phyloP scores from a whole-genome alignment of 2,113 vertebrate species.

The Nothocercus julius region DNA sequence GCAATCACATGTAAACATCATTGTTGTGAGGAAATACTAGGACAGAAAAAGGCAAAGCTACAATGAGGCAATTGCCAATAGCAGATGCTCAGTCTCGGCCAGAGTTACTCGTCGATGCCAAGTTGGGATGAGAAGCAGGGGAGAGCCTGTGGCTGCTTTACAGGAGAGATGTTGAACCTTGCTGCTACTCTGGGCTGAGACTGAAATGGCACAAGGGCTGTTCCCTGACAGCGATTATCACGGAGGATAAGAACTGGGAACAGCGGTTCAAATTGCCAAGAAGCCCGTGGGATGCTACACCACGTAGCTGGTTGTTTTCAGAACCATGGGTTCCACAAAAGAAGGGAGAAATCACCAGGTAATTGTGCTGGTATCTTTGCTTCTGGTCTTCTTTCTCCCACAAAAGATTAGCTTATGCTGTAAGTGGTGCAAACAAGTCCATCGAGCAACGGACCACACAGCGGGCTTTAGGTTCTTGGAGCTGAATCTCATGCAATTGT shows the following conservation, averaged over 20 bases:
- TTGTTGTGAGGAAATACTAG: slow-evolving; percentile 81
- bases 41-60: slow-evolving; percentile 84
- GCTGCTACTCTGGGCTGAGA: slow-evolving; percentile 18
- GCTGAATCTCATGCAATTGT: not conserved
- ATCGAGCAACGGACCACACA: not conserved
- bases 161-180: not conserved
- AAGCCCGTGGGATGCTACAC: not conserved
- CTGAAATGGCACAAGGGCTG: slow-evolving; percentile 10
- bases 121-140: not conserved
- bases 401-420: not conserved
- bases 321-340: not conserved
- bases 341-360: not conserved
- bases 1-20: slow-evolving; percentile 85
- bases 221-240: not conserved
- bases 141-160: not conserved
- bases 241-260: fast-evolving
- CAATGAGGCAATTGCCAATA: slow-evolving; percentile 80
- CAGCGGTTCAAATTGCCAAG: not conserved
- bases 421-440: not conserved
- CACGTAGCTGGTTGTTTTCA: not conserved
- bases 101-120: slow-evolving; percentile 29
- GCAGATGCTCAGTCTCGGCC: slow-evolving; percentile 74
- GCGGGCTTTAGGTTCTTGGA: not conserved
- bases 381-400: not conserved
- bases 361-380: not conserved